A percentile compares a stretch with the other conserved stretches of the same genome.
These are phyloP conservation scores for Sinocyclocheilus anophthalmus DNA, from an alignment of 2,113 vertebrate species.

Conservation along the genomic window DNA sequence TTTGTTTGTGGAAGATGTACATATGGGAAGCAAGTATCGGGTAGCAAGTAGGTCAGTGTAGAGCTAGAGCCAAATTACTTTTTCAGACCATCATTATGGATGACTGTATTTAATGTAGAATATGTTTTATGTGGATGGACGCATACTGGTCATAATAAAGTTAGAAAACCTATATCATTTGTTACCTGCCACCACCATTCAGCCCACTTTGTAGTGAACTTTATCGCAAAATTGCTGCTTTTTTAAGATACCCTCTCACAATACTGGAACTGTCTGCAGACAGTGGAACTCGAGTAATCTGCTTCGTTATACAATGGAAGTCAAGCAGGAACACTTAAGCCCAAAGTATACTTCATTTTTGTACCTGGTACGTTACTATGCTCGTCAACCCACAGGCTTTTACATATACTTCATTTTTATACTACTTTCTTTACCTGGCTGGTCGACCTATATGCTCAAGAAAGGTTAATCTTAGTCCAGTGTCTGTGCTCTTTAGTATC, in stretches of 20 bases:
- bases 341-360: too few relatives aligned
- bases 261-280: not conserved
- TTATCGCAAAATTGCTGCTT: not conserved
- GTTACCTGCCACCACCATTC: not conserved
- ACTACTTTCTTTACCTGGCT: too few relatives aligned
- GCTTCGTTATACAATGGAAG: not conserved
- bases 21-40: conserved; percentile 20
- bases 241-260: not conserved
- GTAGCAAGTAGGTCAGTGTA: conserved; percentile 31
- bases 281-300: not conserved
- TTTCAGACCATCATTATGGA: not conserved
- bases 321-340: not conserved
- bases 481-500: too few relatives aligned
- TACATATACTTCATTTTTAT: too few relatives aligned
- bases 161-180: not conserved
- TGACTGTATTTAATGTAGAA: not conserved
- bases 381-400: too few relatives aligned
- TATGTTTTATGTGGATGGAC: not conserved
- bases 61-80: conserved; percentile 13
- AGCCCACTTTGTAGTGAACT: not conserved
- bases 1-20: not conserved
- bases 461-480: too few relatives aligned
- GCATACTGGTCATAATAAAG: not conserved
- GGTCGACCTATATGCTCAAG: too few relatives aligned
- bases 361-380: too few relatives aligned